A percentile compares a stretch with the other conserved stretches of the same genome.
These are phyloP conservation scores for Poeciliopsis turrubarensis DNA, from an alignment of 2,113 vertebrate genomes.

Conservation along the genomic window DNA sequence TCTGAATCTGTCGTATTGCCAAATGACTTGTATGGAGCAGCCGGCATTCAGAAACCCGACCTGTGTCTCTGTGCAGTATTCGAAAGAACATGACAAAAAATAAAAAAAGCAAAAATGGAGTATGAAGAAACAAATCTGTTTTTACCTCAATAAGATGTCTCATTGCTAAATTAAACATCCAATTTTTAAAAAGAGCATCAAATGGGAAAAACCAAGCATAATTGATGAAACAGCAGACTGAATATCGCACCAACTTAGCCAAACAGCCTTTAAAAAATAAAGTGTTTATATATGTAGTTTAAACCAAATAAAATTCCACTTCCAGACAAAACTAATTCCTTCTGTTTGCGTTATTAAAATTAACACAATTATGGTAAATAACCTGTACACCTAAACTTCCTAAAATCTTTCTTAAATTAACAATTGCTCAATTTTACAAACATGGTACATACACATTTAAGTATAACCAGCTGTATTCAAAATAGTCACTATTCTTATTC, in stretches of 20 bases:
- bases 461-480: background rate
- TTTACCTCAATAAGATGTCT: background rate
- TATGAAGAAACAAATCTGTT: background rate
- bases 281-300: too few species aligned
- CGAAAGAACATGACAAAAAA: conserved; percentile 29
- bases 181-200: background rate
- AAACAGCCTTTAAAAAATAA: background rate
- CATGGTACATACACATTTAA: conserved; percentile 13
- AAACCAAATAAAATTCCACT: too few species aligned
- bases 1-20: conserved; percentile 27
- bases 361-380: background rate
- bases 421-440: conserved; percentile 30
- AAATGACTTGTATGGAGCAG: conserved; percentile 45
- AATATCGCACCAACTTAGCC: background rate
- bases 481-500: conserved; percentile 5
- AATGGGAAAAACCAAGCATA: background rate
- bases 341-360: background rate
- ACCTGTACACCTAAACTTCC: too few species aligned
- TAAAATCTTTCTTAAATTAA: conserved; percentile 13
- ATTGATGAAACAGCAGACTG: background rate
- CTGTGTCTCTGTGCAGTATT: conserved; percentile 51
- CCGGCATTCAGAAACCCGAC: conserved; percentile 33
- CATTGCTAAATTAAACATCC: background rate
- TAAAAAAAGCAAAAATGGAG: background rate
- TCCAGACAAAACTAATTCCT: too few species aligned